Conservation (phyloP, 2,113 vertebrate genomes). For the Acrocephalus arundinaceus region DNA sequence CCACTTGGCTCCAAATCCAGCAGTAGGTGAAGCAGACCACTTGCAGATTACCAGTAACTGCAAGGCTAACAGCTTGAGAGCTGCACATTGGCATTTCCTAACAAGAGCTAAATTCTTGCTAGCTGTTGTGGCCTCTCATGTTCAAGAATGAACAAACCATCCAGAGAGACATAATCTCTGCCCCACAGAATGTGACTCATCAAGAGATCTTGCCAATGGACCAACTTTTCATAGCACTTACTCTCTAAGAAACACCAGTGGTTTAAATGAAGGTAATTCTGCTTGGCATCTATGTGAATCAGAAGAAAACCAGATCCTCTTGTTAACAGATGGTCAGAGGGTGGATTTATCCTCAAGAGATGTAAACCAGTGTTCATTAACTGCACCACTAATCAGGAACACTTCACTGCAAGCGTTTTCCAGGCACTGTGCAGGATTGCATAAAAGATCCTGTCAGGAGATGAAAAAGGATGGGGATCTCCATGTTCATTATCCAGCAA, state of each 20-base stretch:
- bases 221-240: not conserved
- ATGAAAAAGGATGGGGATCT: not conserved
- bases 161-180: not conserved
- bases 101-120: not conserved
- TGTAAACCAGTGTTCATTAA: not conserved
- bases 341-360: not conserved
- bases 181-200: not conserved
- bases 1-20: not conserved
- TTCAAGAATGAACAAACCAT: not conserved
- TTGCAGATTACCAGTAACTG: not conserved
- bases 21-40: not conserved
- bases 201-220: not conserved
- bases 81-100: not conserved
- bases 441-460: not conserved
- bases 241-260: not conserved
- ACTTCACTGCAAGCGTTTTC: accelerated
- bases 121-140: not conserved
- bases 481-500: not conserved
- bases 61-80: not conserved
- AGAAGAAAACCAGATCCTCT: not conserved
- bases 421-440: not conserved
- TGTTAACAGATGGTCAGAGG: conserved; percentile 8
- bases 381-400: not conserved
- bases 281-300: not conserved
- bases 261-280: not conserved